A percentile compares a stretch with the other conserved stretches of the same genome.
Conservation (phyloP, 2,113 vertebrate species). For the Percopsis transmontana region DNA sequence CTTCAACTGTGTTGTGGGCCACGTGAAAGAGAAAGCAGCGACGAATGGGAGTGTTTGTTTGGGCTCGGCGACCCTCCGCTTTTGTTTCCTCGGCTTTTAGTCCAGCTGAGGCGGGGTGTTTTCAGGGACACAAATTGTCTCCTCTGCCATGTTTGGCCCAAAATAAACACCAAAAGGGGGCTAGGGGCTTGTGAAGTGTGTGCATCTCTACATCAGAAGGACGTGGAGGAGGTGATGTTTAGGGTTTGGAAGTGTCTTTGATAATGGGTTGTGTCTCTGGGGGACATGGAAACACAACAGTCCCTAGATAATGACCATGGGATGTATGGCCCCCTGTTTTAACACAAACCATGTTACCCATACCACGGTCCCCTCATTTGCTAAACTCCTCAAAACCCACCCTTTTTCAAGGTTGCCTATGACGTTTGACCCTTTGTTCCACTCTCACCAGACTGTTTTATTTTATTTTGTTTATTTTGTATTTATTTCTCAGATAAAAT, state of each 20-base stretch:
- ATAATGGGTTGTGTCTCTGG: slow-evolving; percentile 21
- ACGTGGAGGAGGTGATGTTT: slow-evolving; percentile 47
- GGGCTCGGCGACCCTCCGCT: slow-evolving; percentile 57
- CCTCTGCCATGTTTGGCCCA: slow-evolving; percentile 72
- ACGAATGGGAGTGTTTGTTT: slow-evolving; percentile 76
- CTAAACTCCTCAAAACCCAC: no score
- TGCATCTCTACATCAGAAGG: slow-evolving; percentile 60
- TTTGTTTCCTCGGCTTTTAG: slow-evolving; percentile 74
- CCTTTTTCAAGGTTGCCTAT: no score
- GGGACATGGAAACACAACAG: slow-evolving; percentile 19
- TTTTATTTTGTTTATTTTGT: no score
- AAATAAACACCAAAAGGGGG: slow-evolving; percentile 70
- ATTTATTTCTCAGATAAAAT: no score
- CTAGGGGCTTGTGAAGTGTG: slow-evolving; percentile 31
- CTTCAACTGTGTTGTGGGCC: slow-evolving; percentile 33
- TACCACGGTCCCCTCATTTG: no score
- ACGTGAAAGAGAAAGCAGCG: slow-evolving; percentile 65
- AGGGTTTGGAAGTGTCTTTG: slow-evolving; percentile 50
- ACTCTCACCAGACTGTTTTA: no score
- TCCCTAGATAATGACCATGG: no score
- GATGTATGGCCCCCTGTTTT: slow-evolving; percentile 10
- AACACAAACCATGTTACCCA: slow-evolving; percentile 3
- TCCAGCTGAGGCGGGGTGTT: slow-evolving; percentile 72
- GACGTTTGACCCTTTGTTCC: no score
- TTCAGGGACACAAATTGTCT: slow-evolving; percentile 70